Base-by-base conservation (phyloP, 2,113 vertebrate species). In the Riparia riparia region DNA sequence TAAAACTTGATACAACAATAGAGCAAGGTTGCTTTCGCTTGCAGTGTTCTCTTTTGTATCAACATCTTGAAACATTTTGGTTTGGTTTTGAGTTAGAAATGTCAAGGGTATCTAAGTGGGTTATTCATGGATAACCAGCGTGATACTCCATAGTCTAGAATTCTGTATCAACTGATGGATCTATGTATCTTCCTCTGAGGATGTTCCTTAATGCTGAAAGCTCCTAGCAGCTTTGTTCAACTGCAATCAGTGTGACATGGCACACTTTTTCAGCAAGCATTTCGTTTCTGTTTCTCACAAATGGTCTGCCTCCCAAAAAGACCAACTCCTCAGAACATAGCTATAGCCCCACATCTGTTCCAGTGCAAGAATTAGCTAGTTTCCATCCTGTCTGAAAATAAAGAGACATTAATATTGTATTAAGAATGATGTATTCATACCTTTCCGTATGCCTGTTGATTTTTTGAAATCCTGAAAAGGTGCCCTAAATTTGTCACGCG, bases 261-360 rank as follows among this genome's bases (percentile, higher is more conserved):
- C 2, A 1, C 29, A 14, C 37, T 78, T 76, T 82, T 88, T 44
- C 69, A 84, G 60, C 37, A 70, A 73, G 32, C 32, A 11, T 91
- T 81, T 94, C 71, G 26, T 84, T 93, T 86, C 42, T 50, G 11
- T 91, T 91, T 76, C 82, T 95, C 71, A 80, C 50, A 93, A 66
- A 24, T 70, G 41, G 66, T 45, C n/a, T 94, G 42, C n/a, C 42
- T 91, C 20, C 53, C 45, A 44, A 73, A 88, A 72, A 73, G 63
- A 65, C 28, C 25, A 73, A 1, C 68, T 95, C 42, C 53, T 85
- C 14, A 21, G 37, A 82, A 31, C 2, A 6, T 42, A 77, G n/a
- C 78, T 72, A 7, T 49, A 90, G 45, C 25, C 29, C 32, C n/a
- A 25, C 1, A 22, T 29, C 50, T 88, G 12, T 90, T 88, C 32